Evolutionary conservation across 2,113 vertebrate genomes (phyloP), one percentile per base, ranked within the genome.

Genomic region (Callaeas wilsoni): DNA sequence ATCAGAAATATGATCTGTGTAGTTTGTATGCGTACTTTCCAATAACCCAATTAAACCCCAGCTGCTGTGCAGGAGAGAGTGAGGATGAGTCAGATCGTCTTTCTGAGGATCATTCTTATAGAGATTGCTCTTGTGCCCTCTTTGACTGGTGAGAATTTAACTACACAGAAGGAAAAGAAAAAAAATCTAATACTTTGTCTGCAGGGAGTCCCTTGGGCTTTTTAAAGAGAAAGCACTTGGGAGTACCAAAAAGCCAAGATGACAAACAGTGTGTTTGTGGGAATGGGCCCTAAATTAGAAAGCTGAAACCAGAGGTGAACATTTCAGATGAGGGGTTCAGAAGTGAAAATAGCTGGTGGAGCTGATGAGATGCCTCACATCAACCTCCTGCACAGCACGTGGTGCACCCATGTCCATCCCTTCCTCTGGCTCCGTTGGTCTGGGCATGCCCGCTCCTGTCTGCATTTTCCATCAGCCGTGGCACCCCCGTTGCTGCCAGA

Each of bases 401-500:
- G 3, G 9, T 57, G 57, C 62, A 79, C 53, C 37, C 20, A 16
- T 69, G 32, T n/a, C 74, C 47, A 8, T 74, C 74, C n/a, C 30
- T 60, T 57, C 47, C 69, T 37, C 62, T n/a, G 44, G 10, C 27
- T 19, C 13, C 2, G 0, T 47, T 39, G 41, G 63, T 47, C 22
- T 47, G 6, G 0, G 6, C 60, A 12, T 79, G 78, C 95, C 76
- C 20, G 22, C 96, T 93, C 90, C 87, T 93, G 62, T 93, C 93
- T 75, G 88, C 35, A 22, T 96, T 77, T 68, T 90, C 94, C 92
- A 82, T 97, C 95, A 96, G 97, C 97, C 91, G 81, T 96, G 97
- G 97, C 98, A 94, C 96, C 98, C 96, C 97, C 98, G 98, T 97
- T 60, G 46, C 97, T 98, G 98, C 98, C 98, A 98, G 98, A 92